Conservation (phyloP, 1,140 invertebrate genomes). For the Atta texana region DNA sequence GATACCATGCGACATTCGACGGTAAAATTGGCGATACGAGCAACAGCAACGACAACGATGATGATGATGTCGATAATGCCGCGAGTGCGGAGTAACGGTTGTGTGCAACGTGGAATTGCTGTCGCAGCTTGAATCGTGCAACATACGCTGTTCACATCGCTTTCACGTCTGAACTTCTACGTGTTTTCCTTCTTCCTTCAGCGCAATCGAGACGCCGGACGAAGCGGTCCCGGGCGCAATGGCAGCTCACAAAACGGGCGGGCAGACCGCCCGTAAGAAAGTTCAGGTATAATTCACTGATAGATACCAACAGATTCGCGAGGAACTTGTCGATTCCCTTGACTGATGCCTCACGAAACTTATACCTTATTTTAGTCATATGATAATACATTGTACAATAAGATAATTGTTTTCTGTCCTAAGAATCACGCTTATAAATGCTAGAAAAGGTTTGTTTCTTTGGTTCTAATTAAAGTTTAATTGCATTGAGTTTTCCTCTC, state of each 20-base stretch:
- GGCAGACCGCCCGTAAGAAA: conserved; percentile 89
- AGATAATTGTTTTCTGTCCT: neutral
- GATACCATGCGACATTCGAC: conserved; percentile 12
- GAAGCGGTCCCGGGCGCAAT: conserved; percentile 74
- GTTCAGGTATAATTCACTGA: conserved; percentile 87
- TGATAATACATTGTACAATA: neutral
- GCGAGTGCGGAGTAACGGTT: conserved; percentile 29
- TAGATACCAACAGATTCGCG: neutral
- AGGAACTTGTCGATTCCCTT: neutral
- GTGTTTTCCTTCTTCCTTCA: neutral
- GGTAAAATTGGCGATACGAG: neutral
- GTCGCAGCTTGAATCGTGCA: conserved; percentile 21
- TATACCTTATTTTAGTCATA: neutral
- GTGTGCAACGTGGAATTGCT: conserved; percentile 37
- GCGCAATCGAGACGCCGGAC: neutral
- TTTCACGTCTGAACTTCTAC: neutral
- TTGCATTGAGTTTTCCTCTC: neutral
- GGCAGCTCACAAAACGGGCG: conserved; percentile 86
- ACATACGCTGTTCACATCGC: neutral
- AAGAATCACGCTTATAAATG: neutral
- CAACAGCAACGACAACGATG: neutral
- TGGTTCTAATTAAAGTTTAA: neutral
- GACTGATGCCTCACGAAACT: neutral
- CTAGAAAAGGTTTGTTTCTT: neutral
- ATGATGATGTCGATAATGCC: conserved; percentile 11